Base-by-base conservation (phyloP, 2,113 vertebrate species). In the Chaetodon auriga region DNA sequence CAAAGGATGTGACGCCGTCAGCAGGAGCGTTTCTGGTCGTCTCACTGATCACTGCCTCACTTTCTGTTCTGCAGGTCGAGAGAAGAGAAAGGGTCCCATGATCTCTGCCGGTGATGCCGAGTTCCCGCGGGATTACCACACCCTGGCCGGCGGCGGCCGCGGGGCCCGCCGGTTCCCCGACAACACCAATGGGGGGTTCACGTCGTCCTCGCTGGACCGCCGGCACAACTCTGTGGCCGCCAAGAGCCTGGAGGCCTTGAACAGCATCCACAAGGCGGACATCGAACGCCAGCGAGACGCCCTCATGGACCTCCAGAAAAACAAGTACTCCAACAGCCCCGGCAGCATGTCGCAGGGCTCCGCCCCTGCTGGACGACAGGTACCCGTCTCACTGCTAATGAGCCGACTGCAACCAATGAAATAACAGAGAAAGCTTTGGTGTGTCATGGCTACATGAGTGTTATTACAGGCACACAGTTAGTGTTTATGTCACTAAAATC, bases 91-190 rank as follows among this genome's bases (percentile, higher is more conserved):
- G 94, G 94, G 95, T 92, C 96, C 97, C 94, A 98, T 99, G 98
- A 97, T 99, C 95, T 98, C 97, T 48, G 96, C 97, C 7, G 97
- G 98, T 7, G 98, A 99, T 97, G 97, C 96, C 30, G 97, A 99
- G 89, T 99, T 98, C 94, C 97, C 97, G 6, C 94, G 97, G 84
- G 97, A 99, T 78, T 99, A 98, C 95, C 96, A 97, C 89, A 98
- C 98, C 83, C 92, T 98, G 96, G 90, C 86, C 0, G 95, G 96
- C 5, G 93, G 97, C 25, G 96, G 96, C 89, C 94, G 97, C 53
- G 96, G 97, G 90, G 96, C 95, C 30, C 96, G 97, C 35, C 97
- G 97, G 73, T 98, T 97, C 94, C 96, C 96, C 5, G 89, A 92
- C 66, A 89, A 68, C 85, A 73, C 76, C 89, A 97, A 97, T 61